Evolutionary conservation across 2,888 invertebrate species (phyloP), one percentile per base, ranked within the genome.

Genomic region (Chouioia cunea): DNA sequence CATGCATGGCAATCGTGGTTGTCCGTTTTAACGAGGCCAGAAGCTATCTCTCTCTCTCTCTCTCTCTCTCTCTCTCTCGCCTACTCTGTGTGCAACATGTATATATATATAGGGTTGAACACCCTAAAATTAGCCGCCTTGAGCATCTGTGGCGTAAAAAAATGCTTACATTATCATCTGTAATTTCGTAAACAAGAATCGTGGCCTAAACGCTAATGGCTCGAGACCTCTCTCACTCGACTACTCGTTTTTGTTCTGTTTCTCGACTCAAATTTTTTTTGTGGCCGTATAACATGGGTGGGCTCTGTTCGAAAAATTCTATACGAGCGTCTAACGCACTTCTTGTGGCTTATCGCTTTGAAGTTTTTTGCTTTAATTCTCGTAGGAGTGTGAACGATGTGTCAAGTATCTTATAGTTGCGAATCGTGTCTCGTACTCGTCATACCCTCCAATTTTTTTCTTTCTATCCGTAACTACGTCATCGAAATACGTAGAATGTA

Each of bases 91-190:
- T 6, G 27, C 27, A 6, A 27, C 27, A 27, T 6, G 27, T 27
- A 27, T 27, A 6, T 27, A 6, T 27, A 6, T 20, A 73, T 73
- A 77, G 83, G 83, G 81, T 82, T 81, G 81, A 81, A 81, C 82
- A 82, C 85, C 85, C 84, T 84, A 85, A 85, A 85, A 85, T 85
- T 85, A 85, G 84, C 83, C 82, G 16, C 82, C 76, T 77, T 27
- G 14, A 79, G 81, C 78, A 72, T 70, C 74, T 73, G 74, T 65
- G 69, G 80, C 81, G 83, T 83, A 81, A 85, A 83, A 84, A 85
- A 85, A 83, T 83, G 85, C 84, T 85, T 85, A 85, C 84, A 85
- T 84, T 85, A 85, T 85, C 85, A 85, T 85, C 78, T 78, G 84
- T 85, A 85, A 85, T 85, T 85, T 83, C 79, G 82, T 85, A 85